Evolutionary conservation across 2,888 invertebrate genomes (phyloP), one percentile per base, ranked within the genome.

Genomic region (Coleophora deauratella): DNA sequence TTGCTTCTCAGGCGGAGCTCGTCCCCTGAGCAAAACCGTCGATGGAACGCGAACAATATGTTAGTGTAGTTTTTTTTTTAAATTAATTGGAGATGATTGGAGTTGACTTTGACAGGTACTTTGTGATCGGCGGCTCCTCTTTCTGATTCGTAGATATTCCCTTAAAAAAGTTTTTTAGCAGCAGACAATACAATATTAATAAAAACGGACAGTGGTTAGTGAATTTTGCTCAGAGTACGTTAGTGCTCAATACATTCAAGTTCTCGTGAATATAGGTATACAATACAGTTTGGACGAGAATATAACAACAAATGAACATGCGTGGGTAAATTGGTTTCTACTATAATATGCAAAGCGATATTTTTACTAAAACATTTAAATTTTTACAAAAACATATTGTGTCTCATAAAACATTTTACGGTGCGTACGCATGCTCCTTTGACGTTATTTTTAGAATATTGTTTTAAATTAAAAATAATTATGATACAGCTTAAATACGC

Each of bases 351-450:
- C n/a, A n/a, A n/a, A n/a, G n/a, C n/a, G n/a, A n/a, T n/a, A n/a
- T n/a, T n/a, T n/a, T n/a, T n/a, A n/a, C n/a, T n/a, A n/a, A n/a
- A n/a, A n/a, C n/a, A n/a, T n/a, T n/a, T n/a, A n/a, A n/a, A n/a
- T n/a, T n/a, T n/a, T n/a, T n/a, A n/a, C n/a, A n/a, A n/a, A n/a
- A n/a, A n/a, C n/a, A n/a, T n/a, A n/a, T n/a, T n/a, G n/a, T n/a
- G n/a, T n/a, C n/a, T n/a, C n/a, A n/a, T 21, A 21, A 21, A 6
- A 21, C 3, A 21, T 21, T 21, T 4, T 6, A 52, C 47, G 50
- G 65, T 77, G 74, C 74, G 69, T 72, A 61, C 72, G 71, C 81
- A 85, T 84, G 82, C 81, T 74, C 77, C 78, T 78, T 70, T 63
- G 72, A 69, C 81, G 77, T 64, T 66, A 53, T 62, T 59, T n/a